Percentiles rank a stretch among this genome's conserved stretches.
These are phyloP conservation scores for Trissolcus japonicus DNA, from an alignment of 2,888 invertebrate species.

Conservation along the genomic window DNA sequence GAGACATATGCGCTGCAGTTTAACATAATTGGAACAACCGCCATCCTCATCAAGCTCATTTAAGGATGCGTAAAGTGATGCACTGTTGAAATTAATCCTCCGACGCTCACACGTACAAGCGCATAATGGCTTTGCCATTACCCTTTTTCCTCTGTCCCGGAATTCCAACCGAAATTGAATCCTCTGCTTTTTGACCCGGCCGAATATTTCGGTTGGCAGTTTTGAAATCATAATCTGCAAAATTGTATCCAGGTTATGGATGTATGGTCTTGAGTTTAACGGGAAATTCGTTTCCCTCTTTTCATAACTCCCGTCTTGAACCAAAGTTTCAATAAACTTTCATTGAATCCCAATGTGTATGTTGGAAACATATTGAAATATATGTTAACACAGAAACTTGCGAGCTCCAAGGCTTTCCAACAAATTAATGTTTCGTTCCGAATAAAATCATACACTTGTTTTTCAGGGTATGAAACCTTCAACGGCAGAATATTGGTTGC, in stretches of 20 bases:
- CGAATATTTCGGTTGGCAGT: too few species aligned
- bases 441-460: slow-evolving; percentile 37
- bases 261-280: neutral
- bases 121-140: too few species aligned
- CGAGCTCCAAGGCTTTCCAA: slow-evolving; percentile 12
- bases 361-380: slow-evolving; percentile 7
- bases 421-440: slow-evolving; percentile 21
- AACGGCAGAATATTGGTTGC: slow-evolving; percentile 89
- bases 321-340: slow-evolving; percentile 17
- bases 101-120: too few species aligned
- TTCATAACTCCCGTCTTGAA: neutral
- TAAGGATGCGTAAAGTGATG: neutral
- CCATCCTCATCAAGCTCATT: neutral
- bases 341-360: slow-evolving; percentile 6
- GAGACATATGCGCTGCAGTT: slow-evolving; percentile 3
- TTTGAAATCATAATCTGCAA: too few species aligned
- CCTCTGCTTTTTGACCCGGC: too few species aligned
- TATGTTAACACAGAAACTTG: neutral
- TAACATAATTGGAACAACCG: slow-evolving; percentile 15
- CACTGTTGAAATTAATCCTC: neutral
- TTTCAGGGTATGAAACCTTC: slow-evolving; percentile 82
- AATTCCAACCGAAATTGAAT: too few species aligned
- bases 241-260: neutral
- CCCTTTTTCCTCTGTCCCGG: too few species aligned
- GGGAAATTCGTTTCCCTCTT: neutral